Evolutionary conservation across 2,888 invertebrate genomes (phyloP).

Genomic region (Clitarchus hookeri): DNA sequence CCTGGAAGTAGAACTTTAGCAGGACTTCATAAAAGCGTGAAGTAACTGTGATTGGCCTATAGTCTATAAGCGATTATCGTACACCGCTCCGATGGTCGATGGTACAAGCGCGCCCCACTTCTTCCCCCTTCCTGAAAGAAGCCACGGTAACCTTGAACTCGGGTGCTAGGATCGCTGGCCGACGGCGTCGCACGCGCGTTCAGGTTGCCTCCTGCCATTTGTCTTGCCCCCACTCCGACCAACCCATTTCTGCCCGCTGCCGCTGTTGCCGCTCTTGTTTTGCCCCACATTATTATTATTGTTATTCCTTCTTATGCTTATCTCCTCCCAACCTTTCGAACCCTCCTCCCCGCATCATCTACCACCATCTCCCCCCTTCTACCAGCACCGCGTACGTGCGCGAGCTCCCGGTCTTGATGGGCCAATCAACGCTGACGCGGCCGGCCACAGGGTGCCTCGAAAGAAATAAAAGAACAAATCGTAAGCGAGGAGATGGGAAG

Average conservation of each 20-base stretch:
- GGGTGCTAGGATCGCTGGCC: background rate
- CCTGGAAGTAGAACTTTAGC: too few species aligned
- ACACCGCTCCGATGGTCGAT: too few species aligned
- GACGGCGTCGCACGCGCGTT: background rate
- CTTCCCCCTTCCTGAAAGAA: too few species aligned
- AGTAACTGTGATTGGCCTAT: too few species aligned
- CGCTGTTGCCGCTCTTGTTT: background rate
- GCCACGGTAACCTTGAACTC: background rate
- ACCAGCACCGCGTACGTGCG: background rate
- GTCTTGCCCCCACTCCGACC: background rate
- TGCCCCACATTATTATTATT: background rate
- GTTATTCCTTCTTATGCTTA: background rate
- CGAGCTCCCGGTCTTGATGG: constrained; percentile 8
- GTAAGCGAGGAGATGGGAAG: too few species aligned
- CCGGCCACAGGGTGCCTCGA: background rate
- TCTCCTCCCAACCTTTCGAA: background rate
- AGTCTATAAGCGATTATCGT: too few species aligned
- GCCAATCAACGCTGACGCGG: background rate
- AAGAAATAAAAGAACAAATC: background rate
- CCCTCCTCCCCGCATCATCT: background rate
- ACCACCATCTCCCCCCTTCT: too few species aligned
- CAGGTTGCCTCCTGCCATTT: constrained; percentile 3
- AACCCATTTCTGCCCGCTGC: background rate
- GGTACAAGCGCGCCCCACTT: too few species aligned
- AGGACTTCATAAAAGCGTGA: too few species aligned